Base-by-base conservation (phyloP, 2,113 vertebrate species). In the Hippocampus barbouri region DNA sequence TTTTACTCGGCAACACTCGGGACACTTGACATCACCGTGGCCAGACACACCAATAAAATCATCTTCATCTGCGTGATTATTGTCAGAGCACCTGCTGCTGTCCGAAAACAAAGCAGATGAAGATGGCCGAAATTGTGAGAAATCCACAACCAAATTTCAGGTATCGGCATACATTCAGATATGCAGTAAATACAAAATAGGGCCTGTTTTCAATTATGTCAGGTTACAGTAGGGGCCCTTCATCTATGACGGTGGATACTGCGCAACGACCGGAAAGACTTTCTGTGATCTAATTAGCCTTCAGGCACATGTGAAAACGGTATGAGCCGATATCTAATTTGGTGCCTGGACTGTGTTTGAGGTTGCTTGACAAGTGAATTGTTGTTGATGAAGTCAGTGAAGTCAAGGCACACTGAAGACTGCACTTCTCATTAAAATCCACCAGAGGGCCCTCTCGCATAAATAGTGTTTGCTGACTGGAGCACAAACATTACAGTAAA, bases 361-460 rank as follows among this genome's bases (percentile, higher is more conserved):
- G 60, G n/a, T 11, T 4, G 12, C 4, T 25, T 38, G 38, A 40
- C 16, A 8, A 34, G 30, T 62, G 60, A 38, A 30, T 16, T 15
- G 25, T 27, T 59, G 14, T 3, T 45, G 14, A 3, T 15, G 45
- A 47, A 47, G 12, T 10, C 8, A 47, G 8, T 12, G 4, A 15
- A 0, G 34, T 34, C 34, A 56, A 56, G 2, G 2, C 20, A 10
- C 53, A 63, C 3, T 40, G 14, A 45, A 49, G 41, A 54, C 5
- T 82, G 86, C 68, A 86, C 8, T 77, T 34, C 71, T 61, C 1
- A 1, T 25, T 45, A n/a, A 2, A 49, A 60, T 82, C 86, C 91
- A 89, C 90, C 82, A 53, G 85, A 70, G 70, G 89, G 87, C 79
- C 43, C 81, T 76, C 85, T 80, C 68, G 78, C 62, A 80, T 70